These are phyloP conservation scores for Neopelma chrysocephalum DNA, from an alignment of 2,797 vertebrate genomes.

Conservation along the genomic window DNA sequence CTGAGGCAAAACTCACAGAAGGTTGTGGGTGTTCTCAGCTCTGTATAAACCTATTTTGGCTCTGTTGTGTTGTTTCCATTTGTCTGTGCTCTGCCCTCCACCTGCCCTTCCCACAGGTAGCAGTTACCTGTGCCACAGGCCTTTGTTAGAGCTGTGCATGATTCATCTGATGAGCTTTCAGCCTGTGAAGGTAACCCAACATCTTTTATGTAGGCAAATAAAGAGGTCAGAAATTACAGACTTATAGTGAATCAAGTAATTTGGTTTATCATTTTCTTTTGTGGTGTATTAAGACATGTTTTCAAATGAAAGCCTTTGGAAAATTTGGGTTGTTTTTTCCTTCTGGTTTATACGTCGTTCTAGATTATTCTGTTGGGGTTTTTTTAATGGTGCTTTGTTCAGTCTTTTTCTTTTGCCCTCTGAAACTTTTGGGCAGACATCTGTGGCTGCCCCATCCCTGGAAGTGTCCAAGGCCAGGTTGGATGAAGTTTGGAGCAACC, in stretches of 20 bases:
- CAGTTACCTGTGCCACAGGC: not conserved
- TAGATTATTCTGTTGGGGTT: not conserved
- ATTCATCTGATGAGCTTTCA: not conserved
- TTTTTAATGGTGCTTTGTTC: not conserved
- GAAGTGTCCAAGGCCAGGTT: rapidly evolving
- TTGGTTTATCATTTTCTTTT: not conserved
- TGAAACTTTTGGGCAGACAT: not conserved
- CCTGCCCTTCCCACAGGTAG: not conserved
- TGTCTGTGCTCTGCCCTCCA: not conserved
- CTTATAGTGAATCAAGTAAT: not conserved
- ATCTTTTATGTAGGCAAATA: not conserved
- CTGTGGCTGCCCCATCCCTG: not conserved
- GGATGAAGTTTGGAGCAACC: rapidly evolving
- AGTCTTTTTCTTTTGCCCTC: not conserved
- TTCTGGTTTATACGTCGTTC: not conserved
- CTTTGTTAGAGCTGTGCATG: not conserved
- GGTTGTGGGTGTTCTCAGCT: not conserved
- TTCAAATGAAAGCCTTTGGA: not conserved
- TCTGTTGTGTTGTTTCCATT: not conserved
- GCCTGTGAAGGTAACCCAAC: not conserved
- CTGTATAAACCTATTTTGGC: not conserved
- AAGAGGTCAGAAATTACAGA: not conserved
- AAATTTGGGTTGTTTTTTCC: not conserved
- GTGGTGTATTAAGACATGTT: not conserved
- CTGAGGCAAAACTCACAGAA: not conserved